Conservation (phyloP, 2,888 invertebrate genomes). For the Choristoneura rosaceana region DNA sequence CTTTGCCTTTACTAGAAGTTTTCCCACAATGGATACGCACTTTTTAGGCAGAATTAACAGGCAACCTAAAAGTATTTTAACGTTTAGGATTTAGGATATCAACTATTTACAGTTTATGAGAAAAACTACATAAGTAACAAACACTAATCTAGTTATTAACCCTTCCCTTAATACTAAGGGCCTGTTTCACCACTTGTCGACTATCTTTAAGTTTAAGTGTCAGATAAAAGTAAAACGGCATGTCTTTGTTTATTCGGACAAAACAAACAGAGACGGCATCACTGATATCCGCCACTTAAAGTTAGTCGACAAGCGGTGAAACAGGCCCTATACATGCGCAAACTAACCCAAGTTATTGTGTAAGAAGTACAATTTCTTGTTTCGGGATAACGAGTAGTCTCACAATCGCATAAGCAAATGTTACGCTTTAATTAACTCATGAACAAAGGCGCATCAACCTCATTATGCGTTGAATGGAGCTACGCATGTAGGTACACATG, state of each 20-base stretch:
- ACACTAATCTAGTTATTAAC: too few relatives aligned
- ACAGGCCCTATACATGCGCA: neutral
- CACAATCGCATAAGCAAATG: conserved; percentile 26
- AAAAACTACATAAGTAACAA: too few relatives aligned
- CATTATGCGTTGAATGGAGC: conserved; percentile 46
- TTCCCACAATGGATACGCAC: neutral
- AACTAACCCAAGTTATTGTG: neutral
- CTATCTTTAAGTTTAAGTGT: too few relatives aligned
- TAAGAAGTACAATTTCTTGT: conserved; percentile 18
- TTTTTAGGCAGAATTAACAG: neutral
- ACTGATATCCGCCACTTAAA: too few relatives aligned
- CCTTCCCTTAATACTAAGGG: too few relatives aligned
- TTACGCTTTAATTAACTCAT: conserved; percentile 35
- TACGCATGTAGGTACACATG: conserved; percentile 50
- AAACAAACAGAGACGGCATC: too few relatives aligned
- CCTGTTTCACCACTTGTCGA: too few relatives aligned
- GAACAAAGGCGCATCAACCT: conserved; percentile 42
- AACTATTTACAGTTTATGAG: too few relatives aligned
- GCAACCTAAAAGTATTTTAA: neutral
- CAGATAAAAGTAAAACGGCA: too few relatives aligned
- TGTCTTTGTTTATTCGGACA: too few relatives aligned
- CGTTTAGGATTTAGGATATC: too few relatives aligned
- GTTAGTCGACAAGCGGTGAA: too few relatives aligned
- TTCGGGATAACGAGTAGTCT: conserved; percentile 13
- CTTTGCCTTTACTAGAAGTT: neutral